phyloP scores from a whole-genome alignment of 1,140 invertebrate species.

The Ceratina australensis region DNA sequence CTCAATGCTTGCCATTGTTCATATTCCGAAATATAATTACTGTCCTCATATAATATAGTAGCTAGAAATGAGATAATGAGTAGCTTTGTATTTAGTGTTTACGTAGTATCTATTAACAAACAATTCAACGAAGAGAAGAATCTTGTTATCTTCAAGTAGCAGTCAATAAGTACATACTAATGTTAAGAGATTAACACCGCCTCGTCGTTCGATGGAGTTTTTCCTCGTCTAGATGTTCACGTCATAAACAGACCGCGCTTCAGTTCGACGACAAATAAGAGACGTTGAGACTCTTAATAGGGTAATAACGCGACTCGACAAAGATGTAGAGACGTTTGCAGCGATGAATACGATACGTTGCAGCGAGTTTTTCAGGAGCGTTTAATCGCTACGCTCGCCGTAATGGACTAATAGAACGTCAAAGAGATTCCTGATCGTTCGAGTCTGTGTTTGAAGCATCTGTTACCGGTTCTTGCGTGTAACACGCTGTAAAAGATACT shows the following conservation, averaged over 20 bases:
- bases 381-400: slow-evolving; percentile 18
- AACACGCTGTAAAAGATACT: slow-evolving; percentile 43
- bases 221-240: background rate
- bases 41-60: no score
- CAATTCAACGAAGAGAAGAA: background rate
- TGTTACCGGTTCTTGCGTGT: slow-evolving; percentile 32
- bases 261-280: slow-evolving; percentile 16
- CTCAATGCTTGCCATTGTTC: no score
- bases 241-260: slow-evolving; percentile 20
- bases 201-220: background rate
- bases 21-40: no score
- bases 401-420: slow-evolving; percentile 39
- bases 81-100: no score
- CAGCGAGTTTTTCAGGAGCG: slow-evolving; percentile 29
- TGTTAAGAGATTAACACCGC: slow-evolving; percentile 10
- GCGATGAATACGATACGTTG: slow-evolving; percentile 29
- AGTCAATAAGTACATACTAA: slow-evolving; percentile 14
- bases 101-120: no score
- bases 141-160: background rate
- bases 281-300: slow-evolving; percentile 13
- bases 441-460: slow-evolving; percentile 27
- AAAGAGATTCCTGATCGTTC: slow-evolving; percentile 18
- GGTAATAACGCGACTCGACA: slow-evolving; percentile 26
- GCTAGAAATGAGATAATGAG: no score
- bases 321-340: slow-evolving; percentile 13